Percentiles rank a stretch among this genome's conserved stretches.
Evolutionary conservation across 2,113 vertebrate species (phyloP).

Genomic region (Saccopteryx leptura): DNA sequence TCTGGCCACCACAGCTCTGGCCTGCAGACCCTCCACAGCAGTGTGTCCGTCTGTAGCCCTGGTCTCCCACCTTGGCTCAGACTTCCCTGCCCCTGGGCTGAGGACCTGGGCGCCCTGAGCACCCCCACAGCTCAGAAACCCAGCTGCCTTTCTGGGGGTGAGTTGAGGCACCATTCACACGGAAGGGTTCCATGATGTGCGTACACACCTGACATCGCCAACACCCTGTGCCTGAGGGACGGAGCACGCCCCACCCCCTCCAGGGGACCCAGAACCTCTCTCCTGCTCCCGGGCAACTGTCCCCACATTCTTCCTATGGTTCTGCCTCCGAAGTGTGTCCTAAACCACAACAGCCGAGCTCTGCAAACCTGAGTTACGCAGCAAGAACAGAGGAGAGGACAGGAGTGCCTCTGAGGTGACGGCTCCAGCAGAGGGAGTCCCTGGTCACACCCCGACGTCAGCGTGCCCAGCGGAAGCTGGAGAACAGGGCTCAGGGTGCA

Average conservation of each 20-base stretch:
- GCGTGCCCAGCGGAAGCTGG: background rate
- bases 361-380: accelerated
- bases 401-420: background rate
- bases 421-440: background rate
- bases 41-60: background rate
- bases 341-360: accelerated
- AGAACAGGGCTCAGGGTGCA: background rate
- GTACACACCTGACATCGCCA: accelerated
- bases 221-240: background rate
- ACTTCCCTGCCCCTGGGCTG: too few relatives aligned
- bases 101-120: background rate
- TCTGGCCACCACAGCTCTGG: accelerated
- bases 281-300: background rate
- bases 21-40: background rate
- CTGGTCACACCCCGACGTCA: background rate
- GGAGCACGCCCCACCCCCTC: accelerated
- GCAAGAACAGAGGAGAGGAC: background rate
- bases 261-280: background rate
- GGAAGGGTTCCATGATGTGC: too few relatives aligned
- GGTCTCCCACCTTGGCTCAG: background rate
- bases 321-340: accelerated
- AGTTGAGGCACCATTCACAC: background rate
- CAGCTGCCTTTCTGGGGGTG: too few relatives aligned
- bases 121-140: background rate
- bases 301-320: background rate